Base-by-base conservation (phyloP, 2,113 vertebrate species). In the Ivindomyrus marchei region DNA sequence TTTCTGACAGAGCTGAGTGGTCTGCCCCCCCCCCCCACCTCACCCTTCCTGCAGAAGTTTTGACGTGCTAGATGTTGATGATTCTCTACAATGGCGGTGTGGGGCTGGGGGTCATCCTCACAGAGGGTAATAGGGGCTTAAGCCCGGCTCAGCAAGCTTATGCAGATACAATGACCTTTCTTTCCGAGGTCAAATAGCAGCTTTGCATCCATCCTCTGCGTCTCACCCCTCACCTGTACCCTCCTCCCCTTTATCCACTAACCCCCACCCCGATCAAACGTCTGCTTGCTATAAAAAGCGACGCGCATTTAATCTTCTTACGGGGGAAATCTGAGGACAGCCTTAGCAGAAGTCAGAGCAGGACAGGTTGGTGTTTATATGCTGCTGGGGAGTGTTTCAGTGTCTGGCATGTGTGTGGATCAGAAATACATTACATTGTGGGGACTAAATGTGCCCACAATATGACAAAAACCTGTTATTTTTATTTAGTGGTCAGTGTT, bases 131-230 rank as follows among this genome's bases (percentile, higher is more conserved):
- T 89, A 95, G 74, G 74, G 36, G 74, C 74, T 39, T 70, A 94
- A 95, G 93, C 92, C 93, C 92, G 92, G 94, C 94, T 95, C 92
- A 62, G 93, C 94, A 94, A 93, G 93, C 92, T 92, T 95, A 95
- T 95, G 96, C 94, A 96, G 94, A 96, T 95, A 91, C 94, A 93
- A 91, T 96, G 96, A 96, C 96, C 95, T 96, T 96, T 96, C 45
- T 21, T 56, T n/a, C 83, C 9, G 19, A 47, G 83, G 83, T 85
- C 83, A 85, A 85, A 94, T 95, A 95, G 93, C 93, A 93, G 92
- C 45, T 85, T 85, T 47, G 45, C 83, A 46, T 85, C 36, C 39
- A n/a, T 47, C 80, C 80, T 84, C 19, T 1, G 42, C 46, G 6
- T 84, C 17, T 46, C 39, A 47, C 45, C 42, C 19, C 39, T 47